These are phyloP conservation scores for Anarrhichthys ocellatus DNA, from an alignment of 2,113 vertebrate genomes.

Conservation along the genomic window DNA sequence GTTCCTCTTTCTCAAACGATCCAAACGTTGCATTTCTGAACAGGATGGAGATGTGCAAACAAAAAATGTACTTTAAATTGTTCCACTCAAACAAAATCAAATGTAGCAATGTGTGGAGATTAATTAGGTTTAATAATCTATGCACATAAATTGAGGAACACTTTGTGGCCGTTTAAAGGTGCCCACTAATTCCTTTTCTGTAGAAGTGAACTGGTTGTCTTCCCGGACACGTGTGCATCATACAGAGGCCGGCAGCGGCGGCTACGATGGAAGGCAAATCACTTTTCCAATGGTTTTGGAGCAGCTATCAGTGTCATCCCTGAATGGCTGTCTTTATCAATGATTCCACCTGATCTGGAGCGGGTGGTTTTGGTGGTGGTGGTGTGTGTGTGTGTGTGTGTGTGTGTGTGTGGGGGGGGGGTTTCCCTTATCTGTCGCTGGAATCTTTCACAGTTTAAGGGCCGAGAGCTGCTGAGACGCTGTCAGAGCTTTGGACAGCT, in stretches of 20 bases:
- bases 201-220: constrained; percentile 51
- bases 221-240: constrained; percentile 69
- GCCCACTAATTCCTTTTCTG: constrained; percentile 3
- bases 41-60: not conserved
- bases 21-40: not conserved
- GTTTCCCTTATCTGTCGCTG: constrained; percentile 48
- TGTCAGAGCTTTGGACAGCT: constrained; percentile 62
- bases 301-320: constrained; percentile 83
- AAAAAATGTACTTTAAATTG: not conserved
- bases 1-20: not conserved
- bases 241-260: constrained; percentile 59
- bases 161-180: constrained; percentile 6
- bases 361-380: not conserved
- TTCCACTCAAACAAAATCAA: constrained; percentile 7
- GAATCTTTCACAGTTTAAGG: constrained; percentile 60
- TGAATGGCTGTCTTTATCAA: constrained; percentile 79
- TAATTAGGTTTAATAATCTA: constrained; percentile 19
- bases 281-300: constrained; percentile 76
- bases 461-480: constrained; percentile 51
- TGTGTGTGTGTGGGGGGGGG: not conserved
- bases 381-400: not conserved
- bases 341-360: constrained; percentile 64
- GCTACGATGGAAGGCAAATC: constrained; percentile 74
- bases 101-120: constrained; percentile 16
- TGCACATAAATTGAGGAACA: not conserved